Evolutionary conservation across 2,888 invertebrate species (phyloP), one percentile per base, ranked within the genome.

Genomic region (Auanema sp.): DNA sequence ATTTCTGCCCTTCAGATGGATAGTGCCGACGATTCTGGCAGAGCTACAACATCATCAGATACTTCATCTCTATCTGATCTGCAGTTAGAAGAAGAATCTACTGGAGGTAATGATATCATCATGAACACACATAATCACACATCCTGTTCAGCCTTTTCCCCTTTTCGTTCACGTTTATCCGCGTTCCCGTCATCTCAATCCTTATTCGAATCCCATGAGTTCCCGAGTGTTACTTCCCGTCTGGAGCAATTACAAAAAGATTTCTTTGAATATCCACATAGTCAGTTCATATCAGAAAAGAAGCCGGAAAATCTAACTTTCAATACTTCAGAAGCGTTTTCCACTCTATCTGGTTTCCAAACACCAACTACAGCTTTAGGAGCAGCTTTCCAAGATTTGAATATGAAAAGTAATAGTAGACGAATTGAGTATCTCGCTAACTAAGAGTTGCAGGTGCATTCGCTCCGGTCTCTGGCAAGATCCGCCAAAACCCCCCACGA

Each of bases 321-420:
- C 50, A 50, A 50, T 23, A 8, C 47, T 68, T 40, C 59, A 69
- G 72, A 66, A 44, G 49, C 65, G 8, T 55, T 72, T n/a, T 49
- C 65, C 14, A 65, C 70, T n/a, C 57, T 67, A 18, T 69, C 71
- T 47, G 76, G 76, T 10, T 74, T 74, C 65, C 72, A 73, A 59
- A 76, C 76, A 23, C 76, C 76, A 16, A 73, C 75, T 0, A 75
- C 76, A 5, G 71, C 72, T 0, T 63, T 76, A 1, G 76, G 76
- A 23, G 71, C 66, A 10, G 76, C 72, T 0, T 64, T 76, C 21
- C 65, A 73, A 33, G 72, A 68, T 55, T 44, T 76, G 54, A 64
- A 67, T 23, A 66, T 76, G 65, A 72, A 69, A 54, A 72, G 73
- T 72, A 41, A 44, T 56, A 53, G 11, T 2, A n/a, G 21, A 33